Evolutionary conservation across 2,113 vertebrate species (phyloP).

Genomic region (Hystrix cristata): DNA sequence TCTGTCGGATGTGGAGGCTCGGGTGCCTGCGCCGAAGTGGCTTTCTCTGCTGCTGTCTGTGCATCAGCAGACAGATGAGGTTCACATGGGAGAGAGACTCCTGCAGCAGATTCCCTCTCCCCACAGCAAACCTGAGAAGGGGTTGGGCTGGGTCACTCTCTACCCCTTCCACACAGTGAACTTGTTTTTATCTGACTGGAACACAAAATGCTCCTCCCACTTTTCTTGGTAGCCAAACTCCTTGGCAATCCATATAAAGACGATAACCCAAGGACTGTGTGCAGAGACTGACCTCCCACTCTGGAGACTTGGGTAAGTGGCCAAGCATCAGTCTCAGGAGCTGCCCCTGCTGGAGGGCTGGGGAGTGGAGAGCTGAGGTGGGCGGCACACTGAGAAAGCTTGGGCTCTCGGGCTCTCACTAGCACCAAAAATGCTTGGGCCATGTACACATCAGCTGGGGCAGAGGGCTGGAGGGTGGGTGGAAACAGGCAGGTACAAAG

Average conservation of each 20-base stretch:
- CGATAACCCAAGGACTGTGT: neutral
- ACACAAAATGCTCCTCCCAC: slow-evolving; percentile 60
- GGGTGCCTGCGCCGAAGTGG: neutral
- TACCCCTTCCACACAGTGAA: neutral
- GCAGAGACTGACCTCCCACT: neutral
- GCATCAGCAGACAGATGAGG: neutral
- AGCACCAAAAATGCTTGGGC: neutral
- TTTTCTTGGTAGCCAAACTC: slow-evolving; percentile 36
- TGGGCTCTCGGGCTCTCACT: neutral
- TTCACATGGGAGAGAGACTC: neutral
- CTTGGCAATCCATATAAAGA: slow-evolving; percentile 11
- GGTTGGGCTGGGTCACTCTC: neutral
- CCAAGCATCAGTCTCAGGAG: neutral
- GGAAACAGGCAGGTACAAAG: neutral
- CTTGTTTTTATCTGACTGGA: neutral
- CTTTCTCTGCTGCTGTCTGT: neutral
- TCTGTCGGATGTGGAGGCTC: neutral
- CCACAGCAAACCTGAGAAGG: neutral
- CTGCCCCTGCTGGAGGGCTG: neutral
- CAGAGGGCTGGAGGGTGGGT: too few species aligned
- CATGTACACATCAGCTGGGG: neutral
- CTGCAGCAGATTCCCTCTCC: neutral
- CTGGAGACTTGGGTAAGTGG: slow-evolving; percentile 52
- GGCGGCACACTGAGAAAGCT: neutral
- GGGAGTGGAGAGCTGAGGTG: neutral